phyloP scores from a whole-genome alignment of 2,888 invertebrate species.

The Ochlodes sylvanus region DNA sequence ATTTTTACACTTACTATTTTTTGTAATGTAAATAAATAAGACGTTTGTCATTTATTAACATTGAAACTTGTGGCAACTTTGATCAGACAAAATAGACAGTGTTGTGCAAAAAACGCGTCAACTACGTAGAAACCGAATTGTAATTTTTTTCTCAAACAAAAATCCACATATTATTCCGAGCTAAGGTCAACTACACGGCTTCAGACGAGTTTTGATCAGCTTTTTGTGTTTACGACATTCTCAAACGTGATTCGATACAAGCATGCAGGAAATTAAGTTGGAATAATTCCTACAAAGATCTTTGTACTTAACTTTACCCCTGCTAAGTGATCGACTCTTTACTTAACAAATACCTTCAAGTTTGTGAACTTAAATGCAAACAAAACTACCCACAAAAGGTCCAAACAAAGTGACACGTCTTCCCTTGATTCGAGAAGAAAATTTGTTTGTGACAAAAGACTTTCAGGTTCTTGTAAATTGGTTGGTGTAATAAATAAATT shows the following conservation, averaged over 20 bases:
- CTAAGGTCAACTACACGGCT: slow-evolving; percentile 9
- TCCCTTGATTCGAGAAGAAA: neutral
- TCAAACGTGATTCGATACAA: slow-evolving; percentile 6
- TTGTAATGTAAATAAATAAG: no score
- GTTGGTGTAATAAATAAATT: slow-evolving; percentile 1
- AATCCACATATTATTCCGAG: slow-evolving; percentile 1
- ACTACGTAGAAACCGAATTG: neutral
- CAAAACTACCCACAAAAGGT: neutral
- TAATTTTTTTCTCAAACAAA: slow-evolving; percentile 7
- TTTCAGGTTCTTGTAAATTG: neutral
- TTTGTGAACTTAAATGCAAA: slow-evolving; percentile 7
- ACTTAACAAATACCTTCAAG: neutral
- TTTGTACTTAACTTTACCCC: neutral
- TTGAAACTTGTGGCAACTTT: no score
- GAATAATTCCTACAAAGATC: neutral
- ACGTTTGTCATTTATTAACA: no score
- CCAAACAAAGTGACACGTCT: neutral
- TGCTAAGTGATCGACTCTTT: neutral
- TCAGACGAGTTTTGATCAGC: slow-evolving; percentile 12
- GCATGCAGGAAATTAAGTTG: slow-evolving; percentile 1
- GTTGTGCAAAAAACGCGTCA: neutral
- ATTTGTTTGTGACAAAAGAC: neutral
- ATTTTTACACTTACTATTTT: no score
- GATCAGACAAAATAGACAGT: no score
- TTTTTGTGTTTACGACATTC: slow-evolving; percentile 11